Conservation (phyloP, 2,888 invertebrate genomes). For the Eupithecia centaureata region DNA sequence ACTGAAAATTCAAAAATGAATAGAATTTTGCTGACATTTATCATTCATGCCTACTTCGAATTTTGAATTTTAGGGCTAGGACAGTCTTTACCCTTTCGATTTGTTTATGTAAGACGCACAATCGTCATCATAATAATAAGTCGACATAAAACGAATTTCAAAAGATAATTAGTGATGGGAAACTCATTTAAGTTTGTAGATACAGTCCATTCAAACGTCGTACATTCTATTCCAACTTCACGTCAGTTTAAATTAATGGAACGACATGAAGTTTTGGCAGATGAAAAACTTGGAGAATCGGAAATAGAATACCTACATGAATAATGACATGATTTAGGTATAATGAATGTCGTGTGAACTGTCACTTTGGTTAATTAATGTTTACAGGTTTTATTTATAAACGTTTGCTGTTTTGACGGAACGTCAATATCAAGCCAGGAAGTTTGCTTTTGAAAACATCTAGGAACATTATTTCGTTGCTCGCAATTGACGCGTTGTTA, state of each 20-base stretch:
- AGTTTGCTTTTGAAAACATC: constrained; percentile 15
- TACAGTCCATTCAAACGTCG: constrained; percentile 56
- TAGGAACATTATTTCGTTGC: constrained; percentile 20
- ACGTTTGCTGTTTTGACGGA: constrained; percentile 11
- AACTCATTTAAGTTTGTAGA: constrained; percentile 58
- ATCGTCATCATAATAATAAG: not conserved
- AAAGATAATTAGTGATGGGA: constrained; percentile 28
- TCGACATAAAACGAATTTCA: not conserved
- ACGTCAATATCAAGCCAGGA: constrained; percentile 16
- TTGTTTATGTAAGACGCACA: not conserved
- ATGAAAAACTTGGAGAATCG: constrained; percentile 74
- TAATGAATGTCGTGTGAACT: constrained; percentile 77
- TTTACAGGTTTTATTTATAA: constrained; percentile 13
- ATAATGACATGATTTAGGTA: constrained; percentile 67
- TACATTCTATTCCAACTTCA: constrained; percentile 61
- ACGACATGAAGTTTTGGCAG: constrained; percentile 72
- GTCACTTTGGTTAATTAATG: constrained; percentile 74
- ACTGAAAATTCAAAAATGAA: not conserved
- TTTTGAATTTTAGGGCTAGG: not conserved
- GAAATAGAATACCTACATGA: constrained; percentile 74
- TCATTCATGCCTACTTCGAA: not conserved
- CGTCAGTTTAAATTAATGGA: constrained; percentile 75
- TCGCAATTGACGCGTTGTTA: constrained; percentile 29
- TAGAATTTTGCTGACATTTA: not conserved
- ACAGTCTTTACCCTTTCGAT: not conserved